phyloP scores from a whole-genome alignment of 2,888 invertebrate species.

The Diarsia mendica region DNA sequence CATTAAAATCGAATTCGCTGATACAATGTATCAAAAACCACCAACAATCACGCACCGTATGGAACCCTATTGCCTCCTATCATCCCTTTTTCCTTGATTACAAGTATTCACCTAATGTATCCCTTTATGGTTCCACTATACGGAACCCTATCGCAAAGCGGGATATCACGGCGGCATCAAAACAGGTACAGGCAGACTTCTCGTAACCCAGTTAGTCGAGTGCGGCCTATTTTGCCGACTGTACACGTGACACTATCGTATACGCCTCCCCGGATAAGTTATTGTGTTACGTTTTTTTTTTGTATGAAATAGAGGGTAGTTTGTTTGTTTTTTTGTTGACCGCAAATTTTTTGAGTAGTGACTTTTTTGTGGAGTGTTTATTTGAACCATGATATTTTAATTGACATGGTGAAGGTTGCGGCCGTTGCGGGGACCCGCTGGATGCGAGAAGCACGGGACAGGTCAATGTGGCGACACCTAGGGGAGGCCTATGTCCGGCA shows the following conservation, averaged over 20 bases:
- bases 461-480: too few species aligned
- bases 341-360: conserved; percentile 10
- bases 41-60: not conserved
- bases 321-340: conserved; percentile 45
- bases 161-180: conserved; percentile 53
- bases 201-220: conserved; percentile 73
- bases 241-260: conserved; percentile 71
- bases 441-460: too few species aligned
- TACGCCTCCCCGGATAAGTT: conserved; percentile 65
- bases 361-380: not conserved
- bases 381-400: not conserved
- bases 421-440: too few species aligned
- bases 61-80: not conserved
- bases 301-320: conserved; percentile 37
- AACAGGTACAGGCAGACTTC: conserved; percentile 58
- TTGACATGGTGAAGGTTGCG: too few species aligned
- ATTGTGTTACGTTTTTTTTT: conserved; percentile 56
- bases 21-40: not conserved
- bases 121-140: conserved; percentile 39
- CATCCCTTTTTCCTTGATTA: conserved; percentile 12
- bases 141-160: conserved; percentile 50
- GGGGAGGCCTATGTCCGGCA: too few species aligned
- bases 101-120: conserved; percentile 20
- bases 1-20: conserved; percentile 11
- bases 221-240: conserved; percentile 70